Conservation (phyloP, 2,797 vertebrate genomes). For the Calcarius lapponicus region DNA sequence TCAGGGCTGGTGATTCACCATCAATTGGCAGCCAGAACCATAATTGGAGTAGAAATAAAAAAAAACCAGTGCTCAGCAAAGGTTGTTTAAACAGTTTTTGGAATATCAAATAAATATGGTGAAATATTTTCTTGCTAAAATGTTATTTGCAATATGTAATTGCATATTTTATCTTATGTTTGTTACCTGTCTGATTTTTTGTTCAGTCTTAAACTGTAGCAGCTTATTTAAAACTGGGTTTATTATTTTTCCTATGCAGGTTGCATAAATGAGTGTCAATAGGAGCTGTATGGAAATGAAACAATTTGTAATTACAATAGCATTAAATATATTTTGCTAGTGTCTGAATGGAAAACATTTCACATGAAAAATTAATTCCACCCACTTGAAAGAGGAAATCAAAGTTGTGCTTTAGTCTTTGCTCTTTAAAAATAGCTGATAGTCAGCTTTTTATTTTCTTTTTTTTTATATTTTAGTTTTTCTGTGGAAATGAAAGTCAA, state of each 20-base stretch:
- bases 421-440: conserved; percentile 25
- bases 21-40: background rate
- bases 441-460: background rate
- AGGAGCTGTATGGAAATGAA: conserved; percentile 19
- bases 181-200: background rate
- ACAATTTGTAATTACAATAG: conserved; percentile 29
- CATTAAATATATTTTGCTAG: conserved; percentile 22
- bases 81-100: background rate
- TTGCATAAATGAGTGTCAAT: conserved; percentile 20
- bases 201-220: background rate
- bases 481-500: background rate
- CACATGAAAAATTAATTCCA: conserved; percentile 45
- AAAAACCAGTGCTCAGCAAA: background rate
- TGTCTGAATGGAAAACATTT: conserved; percentile 33
- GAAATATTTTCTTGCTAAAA: conserved; percentile 19
- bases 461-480: background rate
- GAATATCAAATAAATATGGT: background rate
- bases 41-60: background rate
- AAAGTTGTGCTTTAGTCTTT: conserved; percentile 12
- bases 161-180: background rate
- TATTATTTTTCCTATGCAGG: background rate
- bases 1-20: background rate
- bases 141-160: background rate
- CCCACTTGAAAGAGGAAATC: conserved; percentile 35
- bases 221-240: conserved; percentile 33